Evolutionary conservation across 2,797 vertebrate species (phyloP).

Genomic region (Erithacus rubecula): DNA sequence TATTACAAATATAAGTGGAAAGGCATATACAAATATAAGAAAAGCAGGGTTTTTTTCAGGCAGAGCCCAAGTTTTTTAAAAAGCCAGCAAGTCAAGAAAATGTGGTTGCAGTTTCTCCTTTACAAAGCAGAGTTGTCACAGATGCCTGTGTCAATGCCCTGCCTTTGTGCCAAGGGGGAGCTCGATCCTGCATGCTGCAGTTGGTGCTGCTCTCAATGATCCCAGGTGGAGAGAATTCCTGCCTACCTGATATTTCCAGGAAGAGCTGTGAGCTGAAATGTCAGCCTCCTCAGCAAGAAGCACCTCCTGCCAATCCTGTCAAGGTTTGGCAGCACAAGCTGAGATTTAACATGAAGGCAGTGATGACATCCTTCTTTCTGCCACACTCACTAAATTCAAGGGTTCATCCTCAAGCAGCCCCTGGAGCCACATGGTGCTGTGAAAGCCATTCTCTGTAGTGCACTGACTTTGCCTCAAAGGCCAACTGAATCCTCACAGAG

Average conservation of each 20-base stretch:
- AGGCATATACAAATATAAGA: neutral
- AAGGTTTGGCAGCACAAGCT: neutral
- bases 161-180: neutral
- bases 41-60: neutral
- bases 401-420: neutral
- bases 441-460: accelerated
- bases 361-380: neutral
- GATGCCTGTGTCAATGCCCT: neutral
- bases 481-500: neutral
- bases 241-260: neutral
- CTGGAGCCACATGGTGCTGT: neutral
- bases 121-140: neutral
- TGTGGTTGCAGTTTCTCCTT: neutral
- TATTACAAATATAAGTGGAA: neutral
- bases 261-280: neutral
- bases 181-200: neutral
- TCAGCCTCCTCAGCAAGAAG: neutral
- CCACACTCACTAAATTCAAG: neutral
- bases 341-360: neutral
- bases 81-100: neutral
- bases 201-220: neutral
- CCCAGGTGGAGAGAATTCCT: neutral
- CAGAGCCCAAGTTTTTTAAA: neutral
- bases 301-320: neutral
- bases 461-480: neutral